phyloP scores from a whole-genome alignment of 1,140 invertebrate species.

The Hypothenemus hampei region DNA sequence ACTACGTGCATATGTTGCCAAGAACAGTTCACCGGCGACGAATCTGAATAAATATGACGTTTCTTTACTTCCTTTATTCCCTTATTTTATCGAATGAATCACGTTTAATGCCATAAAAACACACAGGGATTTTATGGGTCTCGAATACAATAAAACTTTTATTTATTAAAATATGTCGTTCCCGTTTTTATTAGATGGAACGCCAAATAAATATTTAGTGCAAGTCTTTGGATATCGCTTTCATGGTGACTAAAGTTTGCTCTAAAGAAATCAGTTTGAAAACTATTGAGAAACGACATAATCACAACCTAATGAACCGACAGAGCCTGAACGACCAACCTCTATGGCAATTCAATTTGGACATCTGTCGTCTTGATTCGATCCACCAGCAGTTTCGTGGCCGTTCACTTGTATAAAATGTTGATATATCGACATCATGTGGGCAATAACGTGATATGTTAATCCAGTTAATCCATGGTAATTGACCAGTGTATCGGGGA shows the following conservation, averaged over 20 bases:
- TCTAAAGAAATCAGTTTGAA: too few relatives aligned
- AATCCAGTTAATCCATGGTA: constrained; percentile 21
- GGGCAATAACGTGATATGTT: constrained; percentile 24
- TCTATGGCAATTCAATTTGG: constrained; percentile 22
- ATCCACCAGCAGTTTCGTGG: constrained; percentile 14
- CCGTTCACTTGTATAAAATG: constrained; percentile 21
- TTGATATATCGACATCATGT: constrained; percentile 22
- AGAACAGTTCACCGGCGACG: constrained; percentile 10
- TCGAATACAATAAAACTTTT: constrained; percentile 24
- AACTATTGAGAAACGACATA: too few relatives aligned
- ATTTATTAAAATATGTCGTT: constrained; percentile 24
- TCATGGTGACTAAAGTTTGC: too few relatives aligned
- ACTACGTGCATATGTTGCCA: constrained; percentile 25
- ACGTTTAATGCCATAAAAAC: constrained; percentile 25
- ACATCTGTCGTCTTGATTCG: constrained; percentile 23
- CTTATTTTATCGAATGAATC: constrained; percentile 25
- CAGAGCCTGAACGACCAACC: background rate
- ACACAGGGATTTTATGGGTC: constrained; percentile 21
- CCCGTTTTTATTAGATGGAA: background rate
- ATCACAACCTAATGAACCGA: too few relatives aligned
- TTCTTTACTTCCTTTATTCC: constrained; percentile 13
- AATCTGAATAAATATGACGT: constrained; percentile 25
- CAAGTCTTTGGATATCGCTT: too few relatives aligned
- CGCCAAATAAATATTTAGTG: background rate
- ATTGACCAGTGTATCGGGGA: constrained; percentile 15